A percentile compares a stretch with the other conserved stretches of the same genome.
Evolutionary conservation across 2,888 invertebrate species (phyloP).

Genomic region (Drosophila tanythrix): DNA sequence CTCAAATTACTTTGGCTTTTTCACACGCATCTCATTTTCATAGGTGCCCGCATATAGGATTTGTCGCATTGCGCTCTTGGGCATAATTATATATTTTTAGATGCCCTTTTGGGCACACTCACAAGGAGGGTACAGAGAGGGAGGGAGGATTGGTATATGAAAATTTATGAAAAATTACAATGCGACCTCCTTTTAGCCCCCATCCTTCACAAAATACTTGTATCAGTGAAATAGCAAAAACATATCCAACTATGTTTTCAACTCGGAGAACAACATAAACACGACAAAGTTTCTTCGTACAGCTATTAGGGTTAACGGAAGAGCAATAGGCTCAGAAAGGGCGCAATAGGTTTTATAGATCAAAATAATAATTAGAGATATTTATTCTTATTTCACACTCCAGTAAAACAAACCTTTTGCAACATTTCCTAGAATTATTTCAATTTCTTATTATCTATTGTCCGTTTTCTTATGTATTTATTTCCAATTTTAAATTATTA

Average conservation of each 20-base stretch:
- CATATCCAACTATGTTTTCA: background rate
- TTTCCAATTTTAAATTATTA: background rate
- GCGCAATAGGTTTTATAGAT: background rate
- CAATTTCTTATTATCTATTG: background rate
- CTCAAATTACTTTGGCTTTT: constrained; percentile 53
- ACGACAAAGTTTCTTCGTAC: background rate
- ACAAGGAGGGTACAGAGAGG: background rate
- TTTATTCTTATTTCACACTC: background rate
- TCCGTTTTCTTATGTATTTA: background rate
- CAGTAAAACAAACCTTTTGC: background rate
- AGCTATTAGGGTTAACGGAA: background rate
- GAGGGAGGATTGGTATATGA: background rate
- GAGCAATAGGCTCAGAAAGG: background rate
- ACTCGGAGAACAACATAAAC: background rate
- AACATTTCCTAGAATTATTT: background rate
- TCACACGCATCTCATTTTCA: constrained; percentile 41
- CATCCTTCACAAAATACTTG: too few species aligned
- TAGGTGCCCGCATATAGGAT: constrained; percentile 6
- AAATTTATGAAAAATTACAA: background rate
- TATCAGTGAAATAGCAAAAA: background rate
- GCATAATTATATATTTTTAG: background rate
- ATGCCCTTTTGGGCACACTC: background rate
- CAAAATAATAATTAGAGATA: background rate
- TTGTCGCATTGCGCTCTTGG: constrained; percentile 31
- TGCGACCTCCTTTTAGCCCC: background rate